These are phyloP conservation scores for Aphidius gifuensis DNA, from an alignment of 1,140 invertebrate species.

Conservation along the genomic window DNA sequence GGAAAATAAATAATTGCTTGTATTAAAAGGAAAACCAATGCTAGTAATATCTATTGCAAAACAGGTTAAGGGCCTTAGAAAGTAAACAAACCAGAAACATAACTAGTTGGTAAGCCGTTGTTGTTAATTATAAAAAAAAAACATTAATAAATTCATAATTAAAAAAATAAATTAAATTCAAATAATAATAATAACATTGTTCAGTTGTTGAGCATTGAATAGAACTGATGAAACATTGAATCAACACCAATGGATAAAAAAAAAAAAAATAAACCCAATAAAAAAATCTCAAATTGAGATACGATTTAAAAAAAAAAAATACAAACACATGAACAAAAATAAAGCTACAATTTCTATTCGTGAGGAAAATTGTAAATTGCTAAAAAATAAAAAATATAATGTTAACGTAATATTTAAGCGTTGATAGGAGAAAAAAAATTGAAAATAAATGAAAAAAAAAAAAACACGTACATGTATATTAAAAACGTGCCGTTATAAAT, in stretches of 20 bases:
- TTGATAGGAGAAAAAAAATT: conserved; percentile 1
- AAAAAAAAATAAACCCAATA: too few relatives aligned
- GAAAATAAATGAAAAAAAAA: background rate
- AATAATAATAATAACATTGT: background rate
- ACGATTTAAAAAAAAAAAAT: background rate
- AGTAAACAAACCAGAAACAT: conserved; percentile 44
- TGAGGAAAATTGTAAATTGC: background rate
- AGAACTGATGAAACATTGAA: too few relatives aligned
- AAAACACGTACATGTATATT: background rate
- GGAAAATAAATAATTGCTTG: background rate
- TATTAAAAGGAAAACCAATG: background rate
- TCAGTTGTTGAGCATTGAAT: too few relatives aligned
- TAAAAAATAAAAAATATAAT: background rate
- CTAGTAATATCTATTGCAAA: too few relatives aligned
- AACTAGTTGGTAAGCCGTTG: conserved; percentile 42
- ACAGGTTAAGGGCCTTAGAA: conserved; percentile 38
- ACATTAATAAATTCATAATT: conserved; percentile 5
- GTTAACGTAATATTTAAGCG: conserved; percentile 25
- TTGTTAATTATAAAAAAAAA: conserved; percentile 35
- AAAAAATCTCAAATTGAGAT: too few relatives aligned
- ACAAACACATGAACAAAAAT: background rate
- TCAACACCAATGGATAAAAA: too few relatives aligned
- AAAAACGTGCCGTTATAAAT: conserved; percentile 7
- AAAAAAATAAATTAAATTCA: background rate
- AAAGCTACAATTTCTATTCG: background rate